Evolutionary conservation across 2,888 invertebrate species (phyloP).

Genomic region (Cantharis flavilabris): DNA sequence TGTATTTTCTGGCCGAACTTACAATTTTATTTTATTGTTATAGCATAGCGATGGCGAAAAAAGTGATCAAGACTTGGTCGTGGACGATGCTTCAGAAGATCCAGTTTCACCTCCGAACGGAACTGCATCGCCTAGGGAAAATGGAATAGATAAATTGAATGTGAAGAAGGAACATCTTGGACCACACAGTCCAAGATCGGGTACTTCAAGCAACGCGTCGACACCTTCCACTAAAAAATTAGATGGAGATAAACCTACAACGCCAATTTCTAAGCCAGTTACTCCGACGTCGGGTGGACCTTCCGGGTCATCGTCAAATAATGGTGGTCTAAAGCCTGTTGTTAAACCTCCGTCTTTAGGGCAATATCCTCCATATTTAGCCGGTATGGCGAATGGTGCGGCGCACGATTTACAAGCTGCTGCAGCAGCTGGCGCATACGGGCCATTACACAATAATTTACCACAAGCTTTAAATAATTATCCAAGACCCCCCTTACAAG

Average conservation of each 20-base stretch:
- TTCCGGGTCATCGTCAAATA: slow-evolving; percentile 52
- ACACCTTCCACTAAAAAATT: slow-evolving; percentile 86
- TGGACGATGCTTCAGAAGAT: slow-evolving; percentile 93
- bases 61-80: slow-evolving; percentile 90
- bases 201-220: slow-evolving; percentile 89
- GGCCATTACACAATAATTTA: slow-evolving; percentile 66
- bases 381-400: slow-evolving; percentile 60
- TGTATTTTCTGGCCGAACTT: not conserved
- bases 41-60: slow-evolving; percentile 84
- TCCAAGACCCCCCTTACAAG: slow-evolving; percentile 67
- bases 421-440: slow-evolving; percentile 59
- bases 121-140: slow-evolving; percentile 87
- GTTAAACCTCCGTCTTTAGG: slow-evolving; percentile 58
- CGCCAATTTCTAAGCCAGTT: slow-evolving; percentile 88
- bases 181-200: slow-evolving; percentile 77
- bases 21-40: not conserved
- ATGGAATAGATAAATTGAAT: slow-evolving; percentile 80
- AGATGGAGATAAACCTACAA: slow-evolving; percentile 84
- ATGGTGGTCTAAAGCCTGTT: slow-evolving; percentile 59
- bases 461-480: slow-evolving; percentile 69
- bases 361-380: slow-evolving; percentile 68
- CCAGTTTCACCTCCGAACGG: slow-evolving; percentile 85
- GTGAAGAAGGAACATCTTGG: slow-evolving; percentile 75
- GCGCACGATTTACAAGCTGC: slow-evolving; percentile 64
- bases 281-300: slow-evolving; percentile 73